phyloP scores from a whole-genome alignment of 2,888 invertebrate genomes.

The Torymus texanus region DNA sequence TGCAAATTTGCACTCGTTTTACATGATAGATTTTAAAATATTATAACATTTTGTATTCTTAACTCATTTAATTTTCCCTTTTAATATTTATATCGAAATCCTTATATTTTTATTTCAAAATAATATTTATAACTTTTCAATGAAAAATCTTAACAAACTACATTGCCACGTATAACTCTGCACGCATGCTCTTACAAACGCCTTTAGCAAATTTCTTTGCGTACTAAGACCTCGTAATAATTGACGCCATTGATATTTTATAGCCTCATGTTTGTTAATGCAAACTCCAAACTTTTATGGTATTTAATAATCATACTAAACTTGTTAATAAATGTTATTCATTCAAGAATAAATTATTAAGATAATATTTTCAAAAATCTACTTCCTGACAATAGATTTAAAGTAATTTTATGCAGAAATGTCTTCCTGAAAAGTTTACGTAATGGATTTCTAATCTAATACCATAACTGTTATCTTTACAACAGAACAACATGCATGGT shows the following conservation, averaged over 20 bases:
- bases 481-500: conserved; percentile 6
- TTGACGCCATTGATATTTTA: conserved; percentile 41
- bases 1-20: too few relatives aligned
- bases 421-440: conserved; percentile 49
- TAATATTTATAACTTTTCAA: too few relatives aligned
- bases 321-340: too few relatives aligned
- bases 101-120: too few relatives aligned
- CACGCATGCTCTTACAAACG: too few relatives aligned
- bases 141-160: too few relatives aligned
- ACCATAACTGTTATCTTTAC: conserved; percentile 31
- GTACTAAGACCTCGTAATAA: conserved; percentile 39
- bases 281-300: conserved; percentile 4
- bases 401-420: conserved; percentile 17
- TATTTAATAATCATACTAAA: conserved; percentile 17
- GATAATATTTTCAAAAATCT: conserved; percentile 4
- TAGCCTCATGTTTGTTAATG: conserved; percentile 1
- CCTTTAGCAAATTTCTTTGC: conserved; percentile 47
- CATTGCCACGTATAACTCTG: too few relatives aligned
- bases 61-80: too few relatives aligned
- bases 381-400: conserved; percentile 6
- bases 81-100: too few relatives aligned
- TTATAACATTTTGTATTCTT: too few relatives aligned
- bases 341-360: conserved; percentile 35
- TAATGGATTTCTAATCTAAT: conserved; percentile 44
- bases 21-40: too few relatives aligned